phyloP scores from a whole-genome alignment of 2,888 invertebrate species.

The Philopedon plagiatum region DNA sequence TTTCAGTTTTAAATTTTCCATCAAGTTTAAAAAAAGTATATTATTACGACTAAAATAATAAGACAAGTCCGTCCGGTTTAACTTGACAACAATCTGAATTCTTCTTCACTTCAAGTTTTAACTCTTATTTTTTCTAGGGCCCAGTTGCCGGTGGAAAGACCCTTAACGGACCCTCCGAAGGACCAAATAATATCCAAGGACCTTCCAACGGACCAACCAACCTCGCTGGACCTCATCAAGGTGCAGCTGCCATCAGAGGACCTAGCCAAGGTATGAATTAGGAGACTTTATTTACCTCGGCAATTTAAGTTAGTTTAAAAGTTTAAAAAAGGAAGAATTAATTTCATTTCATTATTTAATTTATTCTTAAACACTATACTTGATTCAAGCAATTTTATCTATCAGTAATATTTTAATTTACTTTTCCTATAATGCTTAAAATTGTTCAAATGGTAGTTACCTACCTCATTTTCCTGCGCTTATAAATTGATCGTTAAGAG shows the following conservation, averaged over 20 bases:
- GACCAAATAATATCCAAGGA: slow-evolving; percentile 50
- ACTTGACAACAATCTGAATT: no score
- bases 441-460: slow-evolving; percentile 12
- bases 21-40: neutral
- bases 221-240: slow-evolving; percentile 52
- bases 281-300: no score
- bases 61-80: no score
- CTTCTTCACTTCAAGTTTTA: neutral
- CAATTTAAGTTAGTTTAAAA: no score
- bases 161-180: slow-evolving; percentile 47
- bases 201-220: slow-evolving; percentile 51
- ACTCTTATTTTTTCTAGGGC: slow-evolving; percentile 27
- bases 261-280: slow-evolving; percentile 51
- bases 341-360: no score
- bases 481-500: slow-evolving; percentile 10
- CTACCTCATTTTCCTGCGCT: slow-evolving; percentile 3
- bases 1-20: neutral
- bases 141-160: slow-evolving; percentile 48
- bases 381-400: neutral
- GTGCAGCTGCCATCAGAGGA: slow-evolving; percentile 50
- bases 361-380: neutral
- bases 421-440: slow-evolving; percentile 1
- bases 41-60: no score
- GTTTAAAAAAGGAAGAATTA: no score
- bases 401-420: neutral